phyloP scores from a whole-genome alignment of 2,888 invertebrate genomes.

The Epiblema foenella region DNA sequence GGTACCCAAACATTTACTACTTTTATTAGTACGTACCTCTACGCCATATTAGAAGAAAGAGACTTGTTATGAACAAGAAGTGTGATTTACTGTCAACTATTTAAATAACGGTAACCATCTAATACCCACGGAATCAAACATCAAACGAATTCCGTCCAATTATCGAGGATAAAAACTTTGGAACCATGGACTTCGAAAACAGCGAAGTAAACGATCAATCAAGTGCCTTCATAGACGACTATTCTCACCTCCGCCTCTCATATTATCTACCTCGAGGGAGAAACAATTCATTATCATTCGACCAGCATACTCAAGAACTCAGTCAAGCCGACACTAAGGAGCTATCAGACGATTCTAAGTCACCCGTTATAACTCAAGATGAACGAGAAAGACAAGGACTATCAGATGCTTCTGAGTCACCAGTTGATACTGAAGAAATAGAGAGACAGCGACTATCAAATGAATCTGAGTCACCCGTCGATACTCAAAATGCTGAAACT shows the following conservation, averaged over 20 bases:
- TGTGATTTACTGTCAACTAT: not conserved
- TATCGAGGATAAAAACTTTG: not conserved
- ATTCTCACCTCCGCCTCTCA: conserved; percentile 66
- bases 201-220: conserved; percentile 32
- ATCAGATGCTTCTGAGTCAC: not conserved
- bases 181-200: conserved; percentile 12
- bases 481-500: conserved; percentile 33
- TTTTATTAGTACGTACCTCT: not conserved
- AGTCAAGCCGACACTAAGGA: conserved; percentile 13
- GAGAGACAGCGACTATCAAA: conserved; percentile 43
- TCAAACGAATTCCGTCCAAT: not conserved
- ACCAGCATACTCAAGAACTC: conserved; percentile 9
- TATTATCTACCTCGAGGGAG: conserved; percentile 57
- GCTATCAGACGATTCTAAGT: conserved; percentile 47
- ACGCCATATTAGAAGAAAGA: not conserved
- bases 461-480: not conserved
- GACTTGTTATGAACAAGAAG: not conserved
- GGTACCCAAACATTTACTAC: not conserved
- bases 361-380: conserved; percentile 35
- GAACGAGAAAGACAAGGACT: not conserved
- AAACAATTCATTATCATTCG: conserved; percentile 28
- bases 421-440: conserved; percentile 25
- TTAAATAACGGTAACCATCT: not conserved
- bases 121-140: not conserved
- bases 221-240: conserved; percentile 62